Evolutionary conservation across 1,140 invertebrate genomes (phyloP), one percentile per base, ranked within the genome.

Genomic region (Lasioglossum albipes): DNA sequence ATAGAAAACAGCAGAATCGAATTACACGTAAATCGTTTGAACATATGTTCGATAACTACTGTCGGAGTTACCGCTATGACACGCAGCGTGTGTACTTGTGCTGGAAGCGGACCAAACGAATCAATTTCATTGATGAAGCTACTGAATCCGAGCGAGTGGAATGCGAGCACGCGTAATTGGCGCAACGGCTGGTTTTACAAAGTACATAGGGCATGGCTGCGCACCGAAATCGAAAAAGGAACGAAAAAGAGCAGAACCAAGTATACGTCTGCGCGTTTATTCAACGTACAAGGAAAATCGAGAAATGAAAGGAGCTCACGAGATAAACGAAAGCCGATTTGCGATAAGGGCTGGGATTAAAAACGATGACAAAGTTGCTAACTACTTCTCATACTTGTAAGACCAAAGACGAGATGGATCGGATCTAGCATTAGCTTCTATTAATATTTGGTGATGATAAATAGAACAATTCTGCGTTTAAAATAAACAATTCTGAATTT

Each of bases 281-380:
- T 69, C 73, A 16, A 68, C 27, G 64, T 22, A 20, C 18, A 36
- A 64, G 57, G 36, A 71, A 49, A 81, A 77, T 16, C 31, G 31
- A 42, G 59, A 22, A 68, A 49, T 18, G 59, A 42, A 61, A 67
- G 45, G 54, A 3, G 66, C 7, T 31, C 22, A 57, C 52, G 36
- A 42, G 59, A 67, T 59, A 66, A 57, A 59, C 52, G 73, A 61
- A 75, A 67, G 74, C 69, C 27, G 49, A 75, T 36, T 36, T 10
- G 64, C 64, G 45, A 84, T 71, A 78, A 84, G 78, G 73, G 75
- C 62, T 72, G 85, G 83, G 86, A 87, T 90, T 90, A 91, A 91
- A 91, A 92, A 91, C 82, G 90, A 90, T 91, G 90, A 91, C 89
- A 89, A 91, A 92, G 90, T 91, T 92, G 89, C 90, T 89, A 90